phyloP scores from a whole-genome alignment of 2,888 invertebrate species.

The Folsomia candida region DNA sequence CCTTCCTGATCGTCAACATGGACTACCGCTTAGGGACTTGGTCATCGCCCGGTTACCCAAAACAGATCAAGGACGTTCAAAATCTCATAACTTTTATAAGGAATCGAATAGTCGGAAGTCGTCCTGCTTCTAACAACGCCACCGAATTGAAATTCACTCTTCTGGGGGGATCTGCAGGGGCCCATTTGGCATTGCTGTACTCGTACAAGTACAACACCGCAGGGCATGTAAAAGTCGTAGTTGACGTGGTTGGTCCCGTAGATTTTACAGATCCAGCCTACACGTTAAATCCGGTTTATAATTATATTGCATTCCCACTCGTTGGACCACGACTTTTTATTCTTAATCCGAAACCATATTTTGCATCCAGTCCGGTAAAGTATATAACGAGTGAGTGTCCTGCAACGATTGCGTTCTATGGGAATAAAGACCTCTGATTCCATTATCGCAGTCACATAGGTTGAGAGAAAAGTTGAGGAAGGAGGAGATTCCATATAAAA shows the following conservation, averaged over 20 bases:
- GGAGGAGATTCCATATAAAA: not conserved
- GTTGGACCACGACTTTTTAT: constrained; percentile 6
- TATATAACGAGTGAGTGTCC: not conserved
- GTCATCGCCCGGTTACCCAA: not conserved
- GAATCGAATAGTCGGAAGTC: not conserved
- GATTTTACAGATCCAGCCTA: constrained; percentile 6
- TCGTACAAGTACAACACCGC: not conserved
- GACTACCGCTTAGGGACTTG: constrained; percentile 9
- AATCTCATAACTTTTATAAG: not conserved
- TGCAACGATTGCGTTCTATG: constrained; percentile 13
- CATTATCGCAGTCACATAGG: not conserved
- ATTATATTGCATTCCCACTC: not conserved
- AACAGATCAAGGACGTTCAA: not conserved
- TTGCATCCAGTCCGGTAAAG: not conserved
- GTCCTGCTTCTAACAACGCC: not conserved
- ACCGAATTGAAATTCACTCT: not conserved
- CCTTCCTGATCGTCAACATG: constrained; percentile 8
- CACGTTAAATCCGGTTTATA: not conserved
- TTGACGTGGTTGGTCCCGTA: constrained; percentile 3
- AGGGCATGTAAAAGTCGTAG: not conserved
- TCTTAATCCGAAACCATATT: not conserved
- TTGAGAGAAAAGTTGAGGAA: not conserved
- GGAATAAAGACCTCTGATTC: not conserved
- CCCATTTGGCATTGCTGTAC: constrained; percentile 8
- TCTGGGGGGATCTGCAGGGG: not conserved